Base-by-base conservation (phyloP, 2,888 invertebrate species). In the Leptura quadrifasciata region DNA sequence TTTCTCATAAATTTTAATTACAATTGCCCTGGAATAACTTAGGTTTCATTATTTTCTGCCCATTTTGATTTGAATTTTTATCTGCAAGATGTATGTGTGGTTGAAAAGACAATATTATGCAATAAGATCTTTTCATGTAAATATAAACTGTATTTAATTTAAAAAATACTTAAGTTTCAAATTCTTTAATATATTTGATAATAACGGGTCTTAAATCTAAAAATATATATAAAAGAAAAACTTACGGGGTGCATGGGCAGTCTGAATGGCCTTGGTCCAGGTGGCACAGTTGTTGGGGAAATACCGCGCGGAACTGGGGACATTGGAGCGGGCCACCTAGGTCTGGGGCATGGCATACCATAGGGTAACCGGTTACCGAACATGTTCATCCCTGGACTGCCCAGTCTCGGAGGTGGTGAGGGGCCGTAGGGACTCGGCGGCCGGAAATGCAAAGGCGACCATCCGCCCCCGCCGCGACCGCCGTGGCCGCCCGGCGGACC, bases 351-450 rank as follows among this genome's bases (percentile, higher is more conserved):
- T 85, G 94, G 92, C 85, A 93, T 91, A 79, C 89, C 91, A 8
- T 90, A 90, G 0, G 91, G 90, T 6, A 91, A 90, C 80, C 85
- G 89, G 83, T 85, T 90, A 85, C 85, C 91, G 88, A 88, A 90
- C 88, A 88, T 89, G 85, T 85, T 86, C 82, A 82, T 86, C 79
- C 85, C 88, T 71, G 89, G 89, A 72, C 89, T 88, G 63, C 88
- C 87, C 65, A 93, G 92, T 83, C 94, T 92, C 77, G 93, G 94
- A n/a, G 94, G 94, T 0, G 95, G 94, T 81, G 94, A 93, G 0
- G 94, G 93, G 9, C 93, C 92, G 91, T 94, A 95, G 65, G 95
- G 95, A 52, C 95, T 95, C 15, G 94, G 93, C 39, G 95, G 93
- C 47, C 95, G 93, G 88, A 93, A 95, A 84, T 93, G 92, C 79